Evolutionary conservation across 2,797 vertebrate species (phyloP).

Genomic region (Sebastes baramenuke): DNA sequence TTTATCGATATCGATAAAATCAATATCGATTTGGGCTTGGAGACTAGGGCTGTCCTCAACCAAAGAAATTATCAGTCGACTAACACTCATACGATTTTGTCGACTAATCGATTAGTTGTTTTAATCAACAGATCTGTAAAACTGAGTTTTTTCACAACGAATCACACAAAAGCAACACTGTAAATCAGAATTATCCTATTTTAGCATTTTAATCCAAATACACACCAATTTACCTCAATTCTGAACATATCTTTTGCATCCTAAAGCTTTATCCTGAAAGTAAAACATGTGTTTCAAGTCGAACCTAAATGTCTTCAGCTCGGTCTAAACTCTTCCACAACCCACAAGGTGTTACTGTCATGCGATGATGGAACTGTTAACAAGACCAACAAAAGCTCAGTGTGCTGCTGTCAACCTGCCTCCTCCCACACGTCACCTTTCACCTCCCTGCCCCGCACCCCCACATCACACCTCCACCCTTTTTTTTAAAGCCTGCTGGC

Average conservation of each 20-base stretch:
- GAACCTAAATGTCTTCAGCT: not conserved
- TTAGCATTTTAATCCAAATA: not conserved
- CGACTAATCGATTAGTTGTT: too few species aligned
- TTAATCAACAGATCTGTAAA: too few species aligned
- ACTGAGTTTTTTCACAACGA: too few species aligned
- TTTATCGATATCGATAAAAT: too few species aligned
- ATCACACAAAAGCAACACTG: too few species aligned
- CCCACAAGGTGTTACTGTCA: constrained; percentile 45
- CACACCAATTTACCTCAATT: not conserved
- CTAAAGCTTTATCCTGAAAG: not conserved
- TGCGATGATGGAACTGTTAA: constrained; percentile 50
- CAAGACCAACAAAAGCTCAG: constrained; percentile 67
- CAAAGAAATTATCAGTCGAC: too few species aligned
- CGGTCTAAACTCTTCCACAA: constrained; percentile 16
- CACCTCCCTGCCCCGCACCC: constrained; percentile 34
- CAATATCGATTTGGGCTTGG: too few species aligned
- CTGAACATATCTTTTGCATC: not conserved
- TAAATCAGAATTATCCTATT: too few species aligned
- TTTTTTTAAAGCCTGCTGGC: constrained; percentile 1
- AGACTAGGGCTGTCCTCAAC: too few species aligned
- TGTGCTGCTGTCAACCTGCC: constrained; percentile 70
- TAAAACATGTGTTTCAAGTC: constrained; percentile 5
- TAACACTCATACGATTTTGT: too few species aligned
- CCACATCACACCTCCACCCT: constrained; percentile 44
- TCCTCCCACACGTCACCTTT: constrained; percentile 65